Percentiles rank a stretch among this genome's conserved stretches.
phyloP scores from a whole-genome alignment of 1,140 invertebrate species.

The Calliphora vicina region DNA sequence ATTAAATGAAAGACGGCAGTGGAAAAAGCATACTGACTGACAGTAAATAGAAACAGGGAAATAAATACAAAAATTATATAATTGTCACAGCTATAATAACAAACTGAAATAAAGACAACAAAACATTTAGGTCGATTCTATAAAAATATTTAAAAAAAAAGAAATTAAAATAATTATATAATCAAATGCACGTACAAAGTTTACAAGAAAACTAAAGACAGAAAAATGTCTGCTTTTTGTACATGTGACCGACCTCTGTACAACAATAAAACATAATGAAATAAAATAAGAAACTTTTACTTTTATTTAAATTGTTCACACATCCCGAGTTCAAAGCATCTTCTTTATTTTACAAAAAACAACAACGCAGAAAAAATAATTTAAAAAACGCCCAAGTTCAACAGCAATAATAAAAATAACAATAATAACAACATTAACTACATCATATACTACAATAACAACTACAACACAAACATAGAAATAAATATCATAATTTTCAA shows the following conservation, averaged over 20 bases:
- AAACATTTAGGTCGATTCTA: not conserved
- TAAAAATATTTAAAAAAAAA: not conserved
- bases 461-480: no score
- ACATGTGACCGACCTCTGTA: not conserved
- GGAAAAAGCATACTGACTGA: not conserved
- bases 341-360: not conserved
- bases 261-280: not conserved
- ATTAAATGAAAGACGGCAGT: no score
- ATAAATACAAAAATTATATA: not conserved
- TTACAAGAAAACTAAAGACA: not conserved
- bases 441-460: not conserved
- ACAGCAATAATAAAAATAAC: not conserved
- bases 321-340: conserved; percentile 24
- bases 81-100: not conserved
- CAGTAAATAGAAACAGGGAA: not conserved
- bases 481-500: conserved; percentile 8
- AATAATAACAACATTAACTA: not conserved
- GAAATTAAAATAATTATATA: not conserved
- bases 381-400: conserved; percentile 3
- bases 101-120: not conserved
- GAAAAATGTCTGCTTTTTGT: not conserved
- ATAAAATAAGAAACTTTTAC: conserved; percentile 6
- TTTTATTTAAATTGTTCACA: conserved; percentile 24
- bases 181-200: not conserved
- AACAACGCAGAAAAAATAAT: not conserved